phyloP scores from a whole-genome alignment of 2,113 vertebrate genomes.

The Ailurus styani region DNA sequence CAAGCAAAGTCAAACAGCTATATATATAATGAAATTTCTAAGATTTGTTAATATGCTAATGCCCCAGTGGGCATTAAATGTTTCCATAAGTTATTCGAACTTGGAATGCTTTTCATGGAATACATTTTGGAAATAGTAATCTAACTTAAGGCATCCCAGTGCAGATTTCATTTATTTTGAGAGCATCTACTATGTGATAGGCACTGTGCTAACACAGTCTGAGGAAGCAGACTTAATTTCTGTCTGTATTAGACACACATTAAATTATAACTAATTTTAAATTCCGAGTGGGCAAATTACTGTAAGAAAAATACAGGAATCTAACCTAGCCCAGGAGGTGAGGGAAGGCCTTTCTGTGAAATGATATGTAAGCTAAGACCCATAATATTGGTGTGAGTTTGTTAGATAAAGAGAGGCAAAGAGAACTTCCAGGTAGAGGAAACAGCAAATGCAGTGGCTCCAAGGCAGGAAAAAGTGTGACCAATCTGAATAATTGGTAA shows the following conservation, averaged over 20 bases:
- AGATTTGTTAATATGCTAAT: not conserved
- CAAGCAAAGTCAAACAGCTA: not conserved
- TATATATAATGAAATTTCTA: not conserved
- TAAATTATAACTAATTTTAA: conserved; percentile 3
- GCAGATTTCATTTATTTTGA: not conserved
- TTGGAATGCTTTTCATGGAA: not conserved
- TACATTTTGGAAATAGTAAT: not conserved
- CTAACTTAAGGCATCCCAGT: not conserved
- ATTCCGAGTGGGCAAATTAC: not conserved
- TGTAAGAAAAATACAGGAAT: not conserved
- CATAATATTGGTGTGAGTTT: not conserved
- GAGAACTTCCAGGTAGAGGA: not conserved
- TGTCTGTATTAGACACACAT: not conserved
- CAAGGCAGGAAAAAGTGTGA: not conserved
- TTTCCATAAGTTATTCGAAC: not conserved
- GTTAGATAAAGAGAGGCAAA: not conserved
- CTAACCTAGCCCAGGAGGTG: not conserved
- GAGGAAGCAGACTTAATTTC: not conserved
- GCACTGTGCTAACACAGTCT: not conserved
- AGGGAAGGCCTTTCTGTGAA: not conserved
- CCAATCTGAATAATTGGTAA: not conserved
- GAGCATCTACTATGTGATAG: not conserved
- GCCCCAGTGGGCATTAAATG: not conserved
- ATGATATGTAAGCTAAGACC: not conserved
- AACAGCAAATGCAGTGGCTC: not conserved